Evolutionary conservation across 1,140 invertebrate genomes (phyloP), one percentile per base, ranked within the genome.

Genomic region (Euwallacea similis): DNA sequence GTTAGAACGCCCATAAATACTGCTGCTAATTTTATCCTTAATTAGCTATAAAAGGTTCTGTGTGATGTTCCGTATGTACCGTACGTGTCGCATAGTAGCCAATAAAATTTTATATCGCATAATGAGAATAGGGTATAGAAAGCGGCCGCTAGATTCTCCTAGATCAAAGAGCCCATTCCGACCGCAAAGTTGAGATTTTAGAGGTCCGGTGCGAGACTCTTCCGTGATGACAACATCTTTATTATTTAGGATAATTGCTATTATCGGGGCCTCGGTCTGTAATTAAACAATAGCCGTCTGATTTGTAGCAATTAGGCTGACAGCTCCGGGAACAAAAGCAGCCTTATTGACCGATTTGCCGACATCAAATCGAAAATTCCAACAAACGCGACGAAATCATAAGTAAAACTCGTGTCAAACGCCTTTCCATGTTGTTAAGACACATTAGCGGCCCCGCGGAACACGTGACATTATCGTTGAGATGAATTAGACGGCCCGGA

Each of bases 51-150:
- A 69, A 63, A 69, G 16, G 60, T 69, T 50, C 55, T 68, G 43
- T 68, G 56, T 15, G 56, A 68, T 68, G 54, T 68, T 60, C 42
- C 41, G 10, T 69, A 42, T 69, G 50, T 69, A 69, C 67, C 56
- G 59, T 69, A 69, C 67, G 67, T 69, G 67, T 69, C 67, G 42
- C 67, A 69, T 69, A 69, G 67, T 69, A 71, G 60, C 67, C 66
- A 64, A 70, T 66, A 70, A 70, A 73, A 73, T 71, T 66, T 71
- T 66, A 73, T 62, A 73, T 69, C 72, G 68, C 53, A 66, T 73
- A 73, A 73, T 71, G 68, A 73, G 62, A 66, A 61, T 47, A 7
- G 68, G 42, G 71, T 56, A 65, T 46, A 68, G 66, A 44, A 46
- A 46, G 66, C 42, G 15, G 65, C 21, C 46, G 15, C 7, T 54